These are phyloP conservation scores for Phalloptychus januarius DNA, from an alignment of 2,797 vertebrate species.

Conservation along the genomic window DNA sequence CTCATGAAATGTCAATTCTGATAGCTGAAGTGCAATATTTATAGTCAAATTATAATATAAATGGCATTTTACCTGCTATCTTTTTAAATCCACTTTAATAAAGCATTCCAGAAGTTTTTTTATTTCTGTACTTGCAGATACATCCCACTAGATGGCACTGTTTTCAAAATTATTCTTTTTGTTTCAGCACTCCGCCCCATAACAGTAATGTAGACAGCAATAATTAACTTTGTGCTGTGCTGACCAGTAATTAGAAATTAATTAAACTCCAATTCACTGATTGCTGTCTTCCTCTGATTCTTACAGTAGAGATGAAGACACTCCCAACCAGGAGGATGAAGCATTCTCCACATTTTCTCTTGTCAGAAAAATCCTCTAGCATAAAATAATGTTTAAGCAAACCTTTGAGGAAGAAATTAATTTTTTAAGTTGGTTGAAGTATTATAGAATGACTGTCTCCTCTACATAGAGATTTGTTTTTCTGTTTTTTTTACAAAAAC, in stretches of 20 bases:
- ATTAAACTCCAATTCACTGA: conserved; percentile 22
- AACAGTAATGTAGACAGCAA: background rate
- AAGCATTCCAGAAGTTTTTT: background rate
- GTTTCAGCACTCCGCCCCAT: background rate
- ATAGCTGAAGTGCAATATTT: background rate
- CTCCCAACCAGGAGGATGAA: background rate
- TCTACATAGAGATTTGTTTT: background rate
- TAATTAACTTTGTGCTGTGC: conserved; percentile 20
- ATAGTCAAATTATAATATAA: background rate
- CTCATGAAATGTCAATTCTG: background rate
- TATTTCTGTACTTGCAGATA: conserved; percentile 30
- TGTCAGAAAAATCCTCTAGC: conserved; percentile 6
- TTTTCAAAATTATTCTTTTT: conserved; percentile 25
- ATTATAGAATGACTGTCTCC: background rate
- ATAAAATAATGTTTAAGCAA: conserved; percentile 7
- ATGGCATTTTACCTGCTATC: background rate
- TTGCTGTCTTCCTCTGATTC: background rate
- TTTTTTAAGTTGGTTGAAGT: conserved; percentile 16
- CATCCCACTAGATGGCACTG: conserved; percentile 61
- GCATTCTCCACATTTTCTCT: background rate
- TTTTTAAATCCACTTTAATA: background rate
- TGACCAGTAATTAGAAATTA: conserved; percentile 38
- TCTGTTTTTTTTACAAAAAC: background rate
- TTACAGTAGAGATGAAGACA: background rate
- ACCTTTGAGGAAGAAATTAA: conserved; percentile 13